A percentile compares a stretch with the other conserved stretches of the same genome.
Evolutionary conservation across 2,888 invertebrate species (phyloP).

Genomic region (Dryomyza anilis): DNA sequence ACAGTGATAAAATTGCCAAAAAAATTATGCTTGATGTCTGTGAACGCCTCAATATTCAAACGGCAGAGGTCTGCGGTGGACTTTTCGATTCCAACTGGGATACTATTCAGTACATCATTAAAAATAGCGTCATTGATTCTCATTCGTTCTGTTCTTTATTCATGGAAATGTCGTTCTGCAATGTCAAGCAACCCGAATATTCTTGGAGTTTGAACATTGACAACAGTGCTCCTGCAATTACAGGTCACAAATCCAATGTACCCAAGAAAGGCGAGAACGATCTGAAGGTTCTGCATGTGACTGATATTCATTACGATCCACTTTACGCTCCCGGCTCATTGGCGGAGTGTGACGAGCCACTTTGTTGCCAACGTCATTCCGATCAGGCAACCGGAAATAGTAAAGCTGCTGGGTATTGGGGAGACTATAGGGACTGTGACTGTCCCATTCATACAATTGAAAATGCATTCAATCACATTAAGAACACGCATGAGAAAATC

Average conservation of each 20-base stretch:
- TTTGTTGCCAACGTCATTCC: constrained; percentile 70
- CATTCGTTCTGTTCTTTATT: constrained; percentile 59
- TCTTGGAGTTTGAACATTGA: constrained; percentile 47
- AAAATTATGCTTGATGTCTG: constrained; percentile 64
- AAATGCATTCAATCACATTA: constrained; percentile 70
- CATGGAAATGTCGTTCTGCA: constrained; percentile 51
- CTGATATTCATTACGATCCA: constrained; percentile 79
- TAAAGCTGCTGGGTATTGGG: constrained; percentile 76
- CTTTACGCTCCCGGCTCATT: constrained; percentile 71
- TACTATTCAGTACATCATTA: constrained; percentile 67
- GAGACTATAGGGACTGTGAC: constrained; percentile 80
- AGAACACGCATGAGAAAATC: constrained; percentile 66
- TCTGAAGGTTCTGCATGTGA: constrained; percentile 51
- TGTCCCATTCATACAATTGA: constrained; percentile 72
- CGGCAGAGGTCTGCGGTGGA: constrained; percentile 67
- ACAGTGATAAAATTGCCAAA: constrained; percentile 52
- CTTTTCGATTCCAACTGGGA: constrained; percentile 69
- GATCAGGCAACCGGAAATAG: constrained; percentile 28
- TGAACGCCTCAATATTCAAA: constrained; percentile 64
- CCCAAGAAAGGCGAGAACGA: constrained; percentile 43
- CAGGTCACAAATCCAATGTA: constrained; percentile 45
- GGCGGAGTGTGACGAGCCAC: constrained; percentile 74
- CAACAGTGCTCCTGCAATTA: constrained; percentile 36
- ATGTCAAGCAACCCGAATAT: constrained; percentile 42
- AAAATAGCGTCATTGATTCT: constrained; percentile 59